phyloP scores from a whole-genome alignment of 1,140 invertebrate genomes.

The Teleogryllus occipitalis region DNA sequence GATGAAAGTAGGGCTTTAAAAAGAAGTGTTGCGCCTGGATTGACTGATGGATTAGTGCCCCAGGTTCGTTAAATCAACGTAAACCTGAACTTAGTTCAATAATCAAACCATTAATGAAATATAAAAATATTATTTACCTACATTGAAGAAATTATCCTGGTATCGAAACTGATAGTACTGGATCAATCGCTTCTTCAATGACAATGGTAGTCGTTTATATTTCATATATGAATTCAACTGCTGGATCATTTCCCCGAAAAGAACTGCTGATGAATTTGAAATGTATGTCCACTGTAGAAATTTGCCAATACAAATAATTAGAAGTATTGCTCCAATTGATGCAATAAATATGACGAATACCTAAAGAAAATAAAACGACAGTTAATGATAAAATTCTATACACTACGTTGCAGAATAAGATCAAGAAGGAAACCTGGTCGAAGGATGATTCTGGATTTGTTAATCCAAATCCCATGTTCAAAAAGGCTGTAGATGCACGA shows the following conservation, averaged over 20 bases:
- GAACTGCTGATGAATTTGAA: neutral
- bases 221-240: neutral
- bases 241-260: neutral
- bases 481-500: neutral
- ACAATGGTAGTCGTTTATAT: neutral
- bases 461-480: neutral
- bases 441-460: neutral
- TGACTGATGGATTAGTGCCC: too few species aligned
- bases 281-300: neutral
- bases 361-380: neutral
- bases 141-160: constrained; percentile 35
- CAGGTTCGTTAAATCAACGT: too few species aligned
- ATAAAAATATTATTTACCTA: neutral
- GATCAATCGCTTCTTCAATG: constrained; percentile 26
- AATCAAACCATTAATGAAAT: too few species aligned
- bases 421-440: neutral
- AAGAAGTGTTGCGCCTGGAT: too few species aligned
- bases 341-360: neutral
- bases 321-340: neutral
- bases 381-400: too few species aligned
- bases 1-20: too few species aligned
- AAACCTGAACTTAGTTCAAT: too few species aligned
- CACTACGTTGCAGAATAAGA: too few species aligned
- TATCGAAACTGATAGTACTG: constrained; percentile 36
- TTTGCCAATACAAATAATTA: neutral